Base-by-base conservation (phyloP, 2,888 invertebrate genomes). In the Agrotis ipsilon region DNA sequence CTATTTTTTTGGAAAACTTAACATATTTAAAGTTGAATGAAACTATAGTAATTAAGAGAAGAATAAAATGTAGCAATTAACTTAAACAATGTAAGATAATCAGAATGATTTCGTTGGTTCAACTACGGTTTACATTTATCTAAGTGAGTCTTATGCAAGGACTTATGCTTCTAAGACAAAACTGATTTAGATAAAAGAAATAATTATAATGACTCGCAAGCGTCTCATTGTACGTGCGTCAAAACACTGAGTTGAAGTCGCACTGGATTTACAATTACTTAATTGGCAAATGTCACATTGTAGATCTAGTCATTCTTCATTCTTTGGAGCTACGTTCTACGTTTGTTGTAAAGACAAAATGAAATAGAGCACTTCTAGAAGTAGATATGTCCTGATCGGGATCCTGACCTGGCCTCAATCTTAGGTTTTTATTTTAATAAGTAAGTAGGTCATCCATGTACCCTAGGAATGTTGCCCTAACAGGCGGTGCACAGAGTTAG, bases 221-320 rank as follows among this genome's bases (percentile, higher is more conserved):
- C 24, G 45, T 18, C 6, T 55, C 18, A 18, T 19, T 27, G 14
- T 45, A 27, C 49, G 49, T 68, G 54, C 64, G 67, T 71, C 67
- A 51, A 80, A 64, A 72, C 46, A 64, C 62, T 19, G 45, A 58
- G 46, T 48, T 19, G 13, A 58, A 54, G 54, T 21, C 54, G 49
- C 39, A 52, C 46, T 64, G 48, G 46, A 45, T 65, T 79, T 72
- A 32, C 68, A 81, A 81, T 81, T 65, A 81, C 61, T 62, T 72
- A 79, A 79, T 79, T 79, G 78, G 43, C 58, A 65, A 75, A 79
- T 68, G 78, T 72, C 78, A 77, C 67, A 78, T 81, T 78, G 67
- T 68, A 68, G 54, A 62, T n/a, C n/a, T 58, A 45, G 21, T 46
- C 66, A 67, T 71, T 66, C 61, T 63, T 81, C 16, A 61, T 58